Base-by-base conservation (phyloP, 2,888 invertebrate species). In the Sinotaia quadrata region DNA sequence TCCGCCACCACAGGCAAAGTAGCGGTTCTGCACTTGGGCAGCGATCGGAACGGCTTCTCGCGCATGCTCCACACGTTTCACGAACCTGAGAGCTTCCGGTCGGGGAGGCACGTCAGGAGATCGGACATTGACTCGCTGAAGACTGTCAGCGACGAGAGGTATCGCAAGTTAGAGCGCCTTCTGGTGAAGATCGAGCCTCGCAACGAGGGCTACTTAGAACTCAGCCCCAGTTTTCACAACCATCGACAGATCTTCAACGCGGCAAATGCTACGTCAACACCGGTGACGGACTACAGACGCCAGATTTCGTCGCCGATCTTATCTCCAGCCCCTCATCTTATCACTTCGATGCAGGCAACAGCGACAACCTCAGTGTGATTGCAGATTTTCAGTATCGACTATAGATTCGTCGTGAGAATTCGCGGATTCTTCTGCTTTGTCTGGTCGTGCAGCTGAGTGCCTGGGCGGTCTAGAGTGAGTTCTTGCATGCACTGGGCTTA, bases 171-270 rank as follows among this genome's bases (percentile, higher is more conserved):
- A n/a, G 78, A 79, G 63, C 70, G 72, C 8, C 52, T 75, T n/a
- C 71, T 84, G 34, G 76, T 78, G 21, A 61, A 69, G 62, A 69
- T 77, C 33, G 70, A 71, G 2, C 71, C 73, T 2, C 74, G 67
- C n/a, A 75, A 70, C 4, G 81, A 80, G 52, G 83, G 83, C 1
- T 81, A 79, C 63, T 62, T 75, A 7, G 82, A 81, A 59, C 73
- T 83, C 1, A 82, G 82, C 67, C 81, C 83, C 7, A 78, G 76
- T 49, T 83, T 76, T 69, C 65, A 33, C 21, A 52, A 62, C 7
- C 54, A 31, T 8, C 54, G 65, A 1, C 52, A 56, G 44, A 5
- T 37, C 41, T n/a, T 29, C 24, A 36, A 34, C 54, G n/a, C n/a
- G n/a, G n/a, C n/a, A n/a, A n/a, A n/a, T n/a, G n/a, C n/a, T n/a